phyloP scores from a whole-genome alignment of 2,797 vertebrate genomes.

The Tapera naevia region DNA sequence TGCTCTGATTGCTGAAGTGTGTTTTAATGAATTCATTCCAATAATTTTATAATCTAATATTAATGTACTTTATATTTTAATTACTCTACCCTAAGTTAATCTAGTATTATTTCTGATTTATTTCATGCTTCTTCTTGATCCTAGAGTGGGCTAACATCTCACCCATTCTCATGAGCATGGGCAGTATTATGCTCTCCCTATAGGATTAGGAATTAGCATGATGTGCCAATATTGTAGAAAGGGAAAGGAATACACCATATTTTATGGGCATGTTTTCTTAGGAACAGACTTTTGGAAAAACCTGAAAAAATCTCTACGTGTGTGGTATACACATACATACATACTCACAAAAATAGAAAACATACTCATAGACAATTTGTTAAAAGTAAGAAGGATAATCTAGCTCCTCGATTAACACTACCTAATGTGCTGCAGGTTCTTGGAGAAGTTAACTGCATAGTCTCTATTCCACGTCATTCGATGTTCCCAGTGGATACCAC shows the following conservation, averaged over 20 bases:
- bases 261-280: background rate
- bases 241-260: background rate
- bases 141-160: background rate
- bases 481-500: background rate
- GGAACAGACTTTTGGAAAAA: background rate
- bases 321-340: background rate
- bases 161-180: background rate
- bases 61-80: conserved; percentile 60
- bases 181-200: background rate
- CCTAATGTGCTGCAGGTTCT: background rate
- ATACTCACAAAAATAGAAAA: background rate
- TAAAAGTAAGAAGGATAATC: background rate
- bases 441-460: background rate
- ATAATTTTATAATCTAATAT: conserved; percentile 65
- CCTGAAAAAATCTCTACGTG: background rate
- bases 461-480: background rate
- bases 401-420: background rate
- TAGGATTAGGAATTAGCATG: background rate
- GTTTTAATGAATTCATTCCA: conserved; percentile 67
- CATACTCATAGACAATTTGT: background rate
- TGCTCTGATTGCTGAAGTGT: conserved; percentile 50
- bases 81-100: conserved; percentile 61
- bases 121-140: conserved; percentile 30
- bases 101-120: conserved; percentile 47
- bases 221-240: background rate